phyloP scores from a whole-genome alignment of 1,140 invertebrate genomes.

The Anastatus disparis region DNA sequence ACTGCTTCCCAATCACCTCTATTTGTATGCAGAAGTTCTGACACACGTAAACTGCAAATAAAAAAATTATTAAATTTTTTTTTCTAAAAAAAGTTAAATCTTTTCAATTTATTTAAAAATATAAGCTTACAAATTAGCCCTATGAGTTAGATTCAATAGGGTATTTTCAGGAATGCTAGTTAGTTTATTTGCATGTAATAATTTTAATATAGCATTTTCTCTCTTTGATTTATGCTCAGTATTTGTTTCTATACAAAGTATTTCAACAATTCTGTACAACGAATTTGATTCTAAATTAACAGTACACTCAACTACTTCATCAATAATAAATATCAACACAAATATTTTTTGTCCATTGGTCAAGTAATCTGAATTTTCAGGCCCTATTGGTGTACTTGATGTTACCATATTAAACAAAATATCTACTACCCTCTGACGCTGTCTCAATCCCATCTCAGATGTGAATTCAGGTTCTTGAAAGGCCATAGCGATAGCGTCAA shows the following conservation, averaged over 20 bases:
- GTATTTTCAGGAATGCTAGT: constrained; percentile 69
- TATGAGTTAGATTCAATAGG: constrained; percentile 71
- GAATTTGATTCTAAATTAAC: constrained; percentile 54
- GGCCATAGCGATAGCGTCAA: constrained; percentile 89
- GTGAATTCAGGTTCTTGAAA: constrained; percentile 87
- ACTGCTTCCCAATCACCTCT: constrained; percentile 62
- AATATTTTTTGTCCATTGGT: constrained; percentile 70
- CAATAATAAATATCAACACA: constrained; percentile 68
- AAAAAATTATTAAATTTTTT: too few species aligned
- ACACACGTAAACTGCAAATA: constrained; percentile 58
- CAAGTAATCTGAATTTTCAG: constrained; percentile 56
- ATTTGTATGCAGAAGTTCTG: constrained; percentile 58
- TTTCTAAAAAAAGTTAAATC: constrained; percentile 30
- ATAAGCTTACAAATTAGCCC: constrained; percentile 73
- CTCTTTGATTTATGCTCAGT: constrained; percentile 75
- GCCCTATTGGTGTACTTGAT: constrained; percentile 61
- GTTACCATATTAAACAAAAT: constrained; percentile 83
- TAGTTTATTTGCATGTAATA: constrained; percentile 78
- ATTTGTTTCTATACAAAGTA: constrained; percentile 66
- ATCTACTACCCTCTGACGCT: constrained; percentile 83
- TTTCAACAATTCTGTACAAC: constrained; percentile 65
- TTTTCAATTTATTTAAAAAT: constrained; percentile 17
- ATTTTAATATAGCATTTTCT: constrained; percentile 83
- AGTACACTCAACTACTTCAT: constrained; percentile 58
- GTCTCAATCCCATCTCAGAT: constrained; percentile 77